Conservation (phyloP, 2,888 invertebrate species). For the Leptinotarsa peninsularis region DNA sequence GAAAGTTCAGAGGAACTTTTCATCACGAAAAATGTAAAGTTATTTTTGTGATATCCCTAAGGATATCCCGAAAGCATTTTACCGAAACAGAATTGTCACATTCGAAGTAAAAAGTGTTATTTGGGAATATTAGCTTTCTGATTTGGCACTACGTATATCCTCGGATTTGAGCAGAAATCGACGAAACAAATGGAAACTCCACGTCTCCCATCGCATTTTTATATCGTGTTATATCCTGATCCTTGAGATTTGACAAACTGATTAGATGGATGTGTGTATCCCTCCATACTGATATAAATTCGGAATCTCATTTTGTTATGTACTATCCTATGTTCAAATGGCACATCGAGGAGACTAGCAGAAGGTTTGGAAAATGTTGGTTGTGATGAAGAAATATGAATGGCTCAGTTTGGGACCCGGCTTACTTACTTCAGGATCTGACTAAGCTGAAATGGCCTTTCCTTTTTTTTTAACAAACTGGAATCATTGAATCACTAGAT, state of each 20-base stretch:
- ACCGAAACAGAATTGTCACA: conserved; percentile 4
- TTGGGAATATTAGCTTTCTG: conserved; percentile 14
- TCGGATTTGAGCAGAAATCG: conserved; percentile 47
- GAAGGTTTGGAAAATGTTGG: not conserved
- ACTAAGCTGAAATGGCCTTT: no score
- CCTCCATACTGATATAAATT: conserved; percentile 7
- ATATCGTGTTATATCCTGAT: conserved; percentile 45
- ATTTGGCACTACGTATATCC: conserved; percentile 37
- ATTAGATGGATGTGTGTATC: conserved; percentile 44
- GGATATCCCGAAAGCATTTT: conserved; percentile 4
- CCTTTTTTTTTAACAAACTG: no score
- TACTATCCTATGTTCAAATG: not conserved
- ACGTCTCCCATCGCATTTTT: conserved; percentile 47
- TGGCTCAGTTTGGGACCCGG: not conserved
- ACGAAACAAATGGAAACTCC: conserved; percentile 48
- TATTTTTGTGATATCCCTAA: not conserved
- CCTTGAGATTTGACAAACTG: conserved; percentile 50
- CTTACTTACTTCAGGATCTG: no score
- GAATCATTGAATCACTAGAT: no score
- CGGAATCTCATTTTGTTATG: conserved; percentile 34
- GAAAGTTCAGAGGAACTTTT: no score
- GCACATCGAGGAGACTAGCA: not conserved
- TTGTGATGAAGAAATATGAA: not conserved
- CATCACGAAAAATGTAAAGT: no score
- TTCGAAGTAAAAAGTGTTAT: conserved; percentile 9